A percentile compares a stretch with the other conserved stretches of the same genome.
These are phyloP conservation scores for Oreochromis mossambicus DNA, from an alignment of 2,797 vertebrate species.

Conservation along the genomic window DNA sequence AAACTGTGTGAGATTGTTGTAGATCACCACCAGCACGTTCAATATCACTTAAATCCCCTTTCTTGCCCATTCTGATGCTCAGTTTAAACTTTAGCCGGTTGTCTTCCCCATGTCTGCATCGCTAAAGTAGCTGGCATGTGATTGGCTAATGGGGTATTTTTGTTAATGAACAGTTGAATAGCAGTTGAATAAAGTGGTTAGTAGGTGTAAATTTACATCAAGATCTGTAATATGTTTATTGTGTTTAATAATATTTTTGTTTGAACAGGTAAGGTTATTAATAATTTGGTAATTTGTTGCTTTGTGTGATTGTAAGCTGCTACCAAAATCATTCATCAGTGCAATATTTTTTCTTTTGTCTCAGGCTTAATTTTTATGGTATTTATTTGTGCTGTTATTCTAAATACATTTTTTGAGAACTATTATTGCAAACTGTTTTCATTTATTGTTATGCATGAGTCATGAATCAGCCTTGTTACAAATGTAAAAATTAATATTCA, in stretches of 20 bases:
- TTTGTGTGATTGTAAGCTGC: conserved; percentile 6
- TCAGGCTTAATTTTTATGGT: not conserved
- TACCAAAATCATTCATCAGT: not conserved
- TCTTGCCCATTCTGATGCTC: not conserved
- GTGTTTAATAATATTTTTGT: not conserved
- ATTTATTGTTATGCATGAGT: not conserved
- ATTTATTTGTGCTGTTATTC: not conserved
- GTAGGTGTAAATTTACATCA: not conserved
- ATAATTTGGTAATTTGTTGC: conserved; percentile 14
- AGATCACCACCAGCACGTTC: not conserved
- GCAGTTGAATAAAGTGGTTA: not conserved
- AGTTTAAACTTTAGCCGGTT: not conserved
- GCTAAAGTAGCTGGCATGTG: not conserved
- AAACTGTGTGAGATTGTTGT: not conserved
- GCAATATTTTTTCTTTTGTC: not conserved
- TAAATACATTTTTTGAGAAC: not conserved
- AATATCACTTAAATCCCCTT: not conserved
- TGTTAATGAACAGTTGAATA: not conserved
- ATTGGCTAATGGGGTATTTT: not conserved
- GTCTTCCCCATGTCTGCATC: not conserved
- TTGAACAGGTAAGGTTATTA: not conserved
- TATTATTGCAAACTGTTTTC: not conserved
- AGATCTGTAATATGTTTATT: not conserved
- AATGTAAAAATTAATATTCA: not conserved
- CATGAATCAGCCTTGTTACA: not conserved